Evolutionary conservation across 2,113 vertebrate genomes (phyloP), one percentile per base, ranked within the genome.

Genomic region (Hipposideros armiger): DNA sequence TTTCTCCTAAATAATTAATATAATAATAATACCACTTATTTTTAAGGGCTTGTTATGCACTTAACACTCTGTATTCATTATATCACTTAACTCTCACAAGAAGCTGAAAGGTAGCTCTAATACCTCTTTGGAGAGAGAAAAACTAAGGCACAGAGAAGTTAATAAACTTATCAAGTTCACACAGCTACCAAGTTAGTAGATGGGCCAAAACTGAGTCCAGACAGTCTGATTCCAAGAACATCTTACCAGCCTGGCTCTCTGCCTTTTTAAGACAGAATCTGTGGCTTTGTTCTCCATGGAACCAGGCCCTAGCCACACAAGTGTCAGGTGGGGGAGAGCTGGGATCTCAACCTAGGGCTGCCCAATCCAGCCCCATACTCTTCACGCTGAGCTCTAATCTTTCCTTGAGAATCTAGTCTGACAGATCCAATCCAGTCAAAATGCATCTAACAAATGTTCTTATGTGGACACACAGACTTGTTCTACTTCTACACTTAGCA

Each of bases 401-500:
- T 6, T 67, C 40, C 54, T 81, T 70, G 32, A 70, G 42, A 72
- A 26, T 77, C 54, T 26, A 14, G 17, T 30, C 62, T 60, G 28
- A 11, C 1, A 26, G 4, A 16, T 58, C n/a, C 20, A 45, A 10
- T 20, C 52, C 6, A 58, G 26, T 4, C 28, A 2, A 77, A 66
- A 74, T 15, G 8, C 56, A 64, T 4, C 28, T 36, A 5, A 4
- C 4, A 32, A 3, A 22, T 17, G 62, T 45, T 17, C 50, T 56
- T 2, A 14, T 7, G 0, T 36, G 56, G 32, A 62, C 40, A 88
- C 0, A 52, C 1, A 5, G 17, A 20, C 7, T 28, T 1, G 2
- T 13, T 4, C 0, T 3, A 16, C 20, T 60, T 73, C 78, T 40
- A 7, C 69, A 54, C 47, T 45, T 36, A 1, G 16, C 7, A 9